Conservation (phyloP, 2,888 invertebrate species). For the Lithophane semibrunnea region DNA sequence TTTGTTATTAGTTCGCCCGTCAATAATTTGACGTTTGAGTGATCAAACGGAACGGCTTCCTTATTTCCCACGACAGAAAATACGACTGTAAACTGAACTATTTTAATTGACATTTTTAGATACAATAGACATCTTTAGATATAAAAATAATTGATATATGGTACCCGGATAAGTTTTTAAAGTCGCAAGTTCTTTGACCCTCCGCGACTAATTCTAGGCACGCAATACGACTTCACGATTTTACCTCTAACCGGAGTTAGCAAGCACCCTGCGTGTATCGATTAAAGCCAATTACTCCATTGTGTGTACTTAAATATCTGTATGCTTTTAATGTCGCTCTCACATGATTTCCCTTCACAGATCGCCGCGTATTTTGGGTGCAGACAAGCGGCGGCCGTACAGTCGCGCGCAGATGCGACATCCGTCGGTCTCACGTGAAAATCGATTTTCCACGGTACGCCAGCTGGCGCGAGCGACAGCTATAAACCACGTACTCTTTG, state of each 20-base stretch:
- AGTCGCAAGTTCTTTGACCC: conserved; percentile 63
- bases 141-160: conserved; percentile 38
- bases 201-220: conserved; percentile 56
- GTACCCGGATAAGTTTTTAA: conserved; percentile 38
- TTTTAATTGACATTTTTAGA: conserved; percentile 52
- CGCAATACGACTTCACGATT: conserved; percentile 58
- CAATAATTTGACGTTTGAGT: conserved; percentile 79
- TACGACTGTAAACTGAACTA: conserved; percentile 48
- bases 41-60: conserved; percentile 75
- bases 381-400: conserved; percentile 81
- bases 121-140: conserved; percentile 35
- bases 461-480: conserved; percentile 89
- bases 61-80: conserved; percentile 69
- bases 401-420: conserved; percentile 88
- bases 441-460: conserved; percentile 90
- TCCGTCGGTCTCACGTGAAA: conserved; percentile 89
- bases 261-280: conserved; percentile 50
- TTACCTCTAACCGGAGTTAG: conserved; percentile 52
- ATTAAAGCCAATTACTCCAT: conserved; percentile 54
- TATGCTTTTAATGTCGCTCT: conserved; percentile 60
- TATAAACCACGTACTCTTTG: conserved; percentile 72
- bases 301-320: conserved; percentile 53
- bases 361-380: conserved; percentile 83
- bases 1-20: conserved; percentile 75
- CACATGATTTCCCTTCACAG: conserved; percentile 77